phyloP scores from a whole-genome alignment of 2,888 invertebrate species.

The Nemotelus nigrinus region DNA sequence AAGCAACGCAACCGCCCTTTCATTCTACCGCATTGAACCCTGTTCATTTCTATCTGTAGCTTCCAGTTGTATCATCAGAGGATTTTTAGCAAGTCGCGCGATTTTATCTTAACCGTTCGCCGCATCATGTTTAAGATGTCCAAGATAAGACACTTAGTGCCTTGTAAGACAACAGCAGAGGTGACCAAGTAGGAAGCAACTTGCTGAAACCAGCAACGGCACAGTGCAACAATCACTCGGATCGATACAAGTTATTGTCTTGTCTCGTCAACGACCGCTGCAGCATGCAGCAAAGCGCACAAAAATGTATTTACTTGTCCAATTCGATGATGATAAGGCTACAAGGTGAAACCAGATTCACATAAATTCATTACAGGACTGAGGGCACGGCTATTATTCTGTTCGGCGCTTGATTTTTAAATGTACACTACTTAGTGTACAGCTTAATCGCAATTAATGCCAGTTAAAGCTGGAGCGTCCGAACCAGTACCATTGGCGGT shows the following conservation, averaged over 20 bases:
- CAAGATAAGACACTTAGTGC: background rate
- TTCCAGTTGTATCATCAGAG: background rate
- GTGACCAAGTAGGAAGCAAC: conserved; percentile 3
- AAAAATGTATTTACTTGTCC: conserved; percentile 16
- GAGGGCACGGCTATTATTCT: too few relatives aligned
- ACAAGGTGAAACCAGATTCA: conserved; percentile 29
- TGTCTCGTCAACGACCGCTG: conserved; percentile 1
- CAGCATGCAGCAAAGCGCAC: background rate
- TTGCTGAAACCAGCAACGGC: background rate
- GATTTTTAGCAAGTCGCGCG: background rate
- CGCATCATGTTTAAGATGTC: background rate
- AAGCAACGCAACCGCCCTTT: conserved; percentile 4
- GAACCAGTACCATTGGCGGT: too few relatives aligned
- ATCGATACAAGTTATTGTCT: background rate
- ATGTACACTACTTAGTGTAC: too few relatives aligned
- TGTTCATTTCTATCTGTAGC: conserved; percentile 12
- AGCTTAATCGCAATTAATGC: too few relatives aligned
- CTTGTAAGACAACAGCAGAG: conserved; percentile 11
- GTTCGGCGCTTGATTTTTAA: too few relatives aligned
- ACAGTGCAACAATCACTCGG: background rate
- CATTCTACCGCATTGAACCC: conserved; percentile 22
- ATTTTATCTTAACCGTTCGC: too few relatives aligned
- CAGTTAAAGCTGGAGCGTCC: too few relatives aligned
- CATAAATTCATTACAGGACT: background rate
- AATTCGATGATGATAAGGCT: conserved; percentile 4